phyloP scores from a whole-genome alignment of 2,797 vertebrate genomes.

The Peromyscus eremicus region DNA sequence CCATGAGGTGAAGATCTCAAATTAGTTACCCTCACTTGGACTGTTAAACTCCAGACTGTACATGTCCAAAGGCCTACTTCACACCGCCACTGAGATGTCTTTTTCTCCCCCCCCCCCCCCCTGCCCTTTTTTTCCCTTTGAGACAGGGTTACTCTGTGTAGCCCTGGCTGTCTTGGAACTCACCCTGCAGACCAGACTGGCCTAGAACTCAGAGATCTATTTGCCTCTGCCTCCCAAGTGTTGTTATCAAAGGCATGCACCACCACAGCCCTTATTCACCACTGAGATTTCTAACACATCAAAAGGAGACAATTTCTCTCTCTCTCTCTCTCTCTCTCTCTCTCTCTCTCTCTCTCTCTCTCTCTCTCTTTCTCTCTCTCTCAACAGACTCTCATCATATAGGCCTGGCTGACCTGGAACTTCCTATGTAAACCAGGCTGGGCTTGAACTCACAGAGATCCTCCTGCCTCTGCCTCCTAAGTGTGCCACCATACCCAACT shows the following conservation, averaged over 20 bases:
- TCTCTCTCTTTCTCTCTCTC: too few relatives aligned
- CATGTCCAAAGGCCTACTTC: neutral
- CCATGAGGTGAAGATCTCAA: neutral
- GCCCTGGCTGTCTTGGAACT: neutral
- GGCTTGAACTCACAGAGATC: neutral
- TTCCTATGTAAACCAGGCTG: neutral
- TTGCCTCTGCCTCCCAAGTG: neutral
- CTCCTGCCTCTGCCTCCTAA: neutral
- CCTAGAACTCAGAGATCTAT: neutral
- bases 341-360: too few relatives aligned
- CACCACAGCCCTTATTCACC: neutral
- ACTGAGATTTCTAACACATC: neutral
- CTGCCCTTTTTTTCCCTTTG: neutral
- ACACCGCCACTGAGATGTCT: neutral
- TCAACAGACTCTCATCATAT: too few relatives aligned
- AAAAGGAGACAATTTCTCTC: neutral
- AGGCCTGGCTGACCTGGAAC: neutral
- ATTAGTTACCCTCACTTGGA: neutral
- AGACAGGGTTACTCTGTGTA: neutral
- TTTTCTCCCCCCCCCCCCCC: too few relatives aligned
- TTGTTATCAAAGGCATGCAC: neutral
- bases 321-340: neutral
- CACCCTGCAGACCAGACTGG: neutral
- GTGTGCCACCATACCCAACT: neutral
- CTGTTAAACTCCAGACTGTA: neutral